These are phyloP conservation scores for Mormyrus iriodes DNA, from an alignment of 2,113 vertebrate genomes.

Conservation along the genomic window DNA sequence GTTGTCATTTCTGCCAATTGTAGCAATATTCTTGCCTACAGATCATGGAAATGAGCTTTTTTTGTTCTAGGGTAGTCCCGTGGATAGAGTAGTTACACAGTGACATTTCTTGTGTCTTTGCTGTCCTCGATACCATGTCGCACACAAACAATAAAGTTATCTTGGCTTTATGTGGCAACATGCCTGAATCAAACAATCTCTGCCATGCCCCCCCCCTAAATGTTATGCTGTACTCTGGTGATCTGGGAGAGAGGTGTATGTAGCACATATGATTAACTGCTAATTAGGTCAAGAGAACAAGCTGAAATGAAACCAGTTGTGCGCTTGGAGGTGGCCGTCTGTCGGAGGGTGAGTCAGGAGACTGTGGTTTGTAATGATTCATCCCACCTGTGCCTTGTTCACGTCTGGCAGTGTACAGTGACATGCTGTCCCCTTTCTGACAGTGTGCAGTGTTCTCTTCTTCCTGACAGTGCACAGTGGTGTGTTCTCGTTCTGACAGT, in stretches of 20 bases:
- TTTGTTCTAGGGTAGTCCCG: neutral
- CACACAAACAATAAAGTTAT: neutral
- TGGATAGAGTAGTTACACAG: neutral
- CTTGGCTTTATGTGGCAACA: neutral
- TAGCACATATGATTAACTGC: neutral
- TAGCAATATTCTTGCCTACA: neutral
- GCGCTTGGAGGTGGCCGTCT: neutral
- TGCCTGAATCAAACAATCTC: neutral
- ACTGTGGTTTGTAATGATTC: neutral
- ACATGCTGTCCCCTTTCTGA: neutral
- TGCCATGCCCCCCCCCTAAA: neutral
- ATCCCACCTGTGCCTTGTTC: neutral
- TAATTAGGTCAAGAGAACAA: neutral
- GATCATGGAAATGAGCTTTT: neutral
- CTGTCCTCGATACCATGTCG: neutral
- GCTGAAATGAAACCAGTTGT: neutral
- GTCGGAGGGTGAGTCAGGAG: neutral
- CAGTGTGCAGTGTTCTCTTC: neutral
- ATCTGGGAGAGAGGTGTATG: neutral
- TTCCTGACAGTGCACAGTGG: neutral
- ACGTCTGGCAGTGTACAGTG: neutral
- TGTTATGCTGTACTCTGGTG: neutral
- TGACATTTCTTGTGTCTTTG: neutral
- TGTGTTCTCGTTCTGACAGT: neutral
- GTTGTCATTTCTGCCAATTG: neutral